These are phyloP conservation scores for Caenorhabditis briggsae DNA, from an alignment of 1,140 invertebrate genomes.

Conservation along the genomic window DNA sequence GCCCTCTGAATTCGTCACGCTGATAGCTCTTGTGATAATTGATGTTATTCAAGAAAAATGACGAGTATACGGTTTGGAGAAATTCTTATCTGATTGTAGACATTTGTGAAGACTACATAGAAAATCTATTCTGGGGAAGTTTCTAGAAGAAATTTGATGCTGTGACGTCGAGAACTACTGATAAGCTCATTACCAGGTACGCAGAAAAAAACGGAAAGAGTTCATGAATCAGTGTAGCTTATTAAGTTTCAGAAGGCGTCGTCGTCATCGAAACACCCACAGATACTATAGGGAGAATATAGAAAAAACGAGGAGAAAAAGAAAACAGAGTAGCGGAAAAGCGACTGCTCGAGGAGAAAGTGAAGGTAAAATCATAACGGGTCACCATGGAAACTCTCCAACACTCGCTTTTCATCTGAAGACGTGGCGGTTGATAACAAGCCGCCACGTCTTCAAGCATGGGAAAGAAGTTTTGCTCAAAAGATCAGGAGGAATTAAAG, in stretches of 20 bases:
- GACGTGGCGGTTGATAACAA: too few relatives aligned
- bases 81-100: too few relatives aligned
- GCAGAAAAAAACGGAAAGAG: neutral
- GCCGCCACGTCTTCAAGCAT: too few relatives aligned
- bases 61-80: too few relatives aligned
- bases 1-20: too few relatives aligned
- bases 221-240: conserved; percentile 13
- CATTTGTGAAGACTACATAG: too few relatives aligned
- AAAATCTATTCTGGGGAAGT: too few relatives aligned
- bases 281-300: too few relatives aligned
- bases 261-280: neutral
- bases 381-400: neutral
- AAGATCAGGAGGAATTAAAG: neutral
- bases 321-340: neutral
- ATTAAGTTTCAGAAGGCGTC: neutral
- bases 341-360: too few relatives aligned
- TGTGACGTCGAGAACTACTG: neutral
- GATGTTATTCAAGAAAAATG: too few relatives aligned
- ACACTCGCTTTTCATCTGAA: neutral
- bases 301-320: neutral
- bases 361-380: conserved; percentile 7
- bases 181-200: neutral
- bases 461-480: neutral
- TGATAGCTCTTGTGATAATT: too few relatives aligned
- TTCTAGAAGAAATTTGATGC: too few relatives aligned